Evolutionary conservation across 2,113 vertebrate genomes (phyloP).

Genomic region (Tapirus terrestris): DNA sequence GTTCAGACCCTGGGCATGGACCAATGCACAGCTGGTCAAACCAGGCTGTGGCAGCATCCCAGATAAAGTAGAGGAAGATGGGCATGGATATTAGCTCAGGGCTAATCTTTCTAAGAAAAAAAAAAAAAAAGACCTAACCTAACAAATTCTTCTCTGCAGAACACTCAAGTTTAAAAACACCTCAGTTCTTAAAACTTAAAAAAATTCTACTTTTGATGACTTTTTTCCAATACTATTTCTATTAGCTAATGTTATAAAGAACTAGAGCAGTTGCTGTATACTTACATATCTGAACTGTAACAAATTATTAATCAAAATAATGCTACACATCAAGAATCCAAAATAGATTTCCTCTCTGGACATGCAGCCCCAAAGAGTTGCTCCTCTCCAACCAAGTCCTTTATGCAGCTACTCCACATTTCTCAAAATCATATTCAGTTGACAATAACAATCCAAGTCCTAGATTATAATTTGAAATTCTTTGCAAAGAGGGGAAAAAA

Average conservation of each 20-base stretch:
- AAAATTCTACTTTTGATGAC: neutral
- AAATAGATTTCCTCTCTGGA: neutral
- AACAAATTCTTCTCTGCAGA: conserved; percentile 22
- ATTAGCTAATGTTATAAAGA: neutral
- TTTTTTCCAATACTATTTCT: conserved; percentile 19
- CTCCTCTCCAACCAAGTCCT: neutral
- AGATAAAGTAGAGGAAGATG: too few species aligned
- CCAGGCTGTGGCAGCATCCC: too few species aligned
- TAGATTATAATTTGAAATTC: conserved; percentile 51
- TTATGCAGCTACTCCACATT: neutral
- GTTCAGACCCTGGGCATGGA: too few species aligned
- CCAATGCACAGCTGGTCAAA: too few species aligned
- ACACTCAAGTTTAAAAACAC: neutral
- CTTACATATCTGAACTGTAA: neutral
- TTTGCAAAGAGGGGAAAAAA: conserved; percentile 31
- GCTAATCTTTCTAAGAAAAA: too few species aligned
- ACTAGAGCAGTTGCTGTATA: neutral
- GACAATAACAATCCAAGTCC: conserved; percentile 47
- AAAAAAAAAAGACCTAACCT: neutral
- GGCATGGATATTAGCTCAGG: too few species aligned
- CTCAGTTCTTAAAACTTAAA: neutral
- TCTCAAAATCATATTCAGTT: neutral
- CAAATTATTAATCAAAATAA: conserved; percentile 30
- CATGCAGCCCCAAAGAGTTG: neutral
- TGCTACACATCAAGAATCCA: neutral